These are phyloP conservation scores for Megathymus violae DNA, from an alignment of 1,140 invertebrate genomes.

Conservation along the genomic window DNA sequence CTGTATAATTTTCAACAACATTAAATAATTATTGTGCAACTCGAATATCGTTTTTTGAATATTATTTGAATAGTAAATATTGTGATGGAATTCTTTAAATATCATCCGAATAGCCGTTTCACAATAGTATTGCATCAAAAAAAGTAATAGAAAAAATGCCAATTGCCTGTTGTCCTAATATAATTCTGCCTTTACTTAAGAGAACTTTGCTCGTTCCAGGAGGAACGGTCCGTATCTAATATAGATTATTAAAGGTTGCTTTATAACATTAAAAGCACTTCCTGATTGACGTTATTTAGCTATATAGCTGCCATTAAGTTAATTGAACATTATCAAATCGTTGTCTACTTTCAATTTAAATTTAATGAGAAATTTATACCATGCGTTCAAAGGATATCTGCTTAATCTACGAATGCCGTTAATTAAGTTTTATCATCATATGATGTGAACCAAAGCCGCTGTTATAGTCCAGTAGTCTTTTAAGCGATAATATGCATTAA, in stretches of 20 bases:
- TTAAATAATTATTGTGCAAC: too few species aligned
- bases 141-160: too few species aligned
- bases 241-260: conserved; percentile 7
- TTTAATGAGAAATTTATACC: conserved; percentile 33
- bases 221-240: background rate
- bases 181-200: background rate
- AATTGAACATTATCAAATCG: conserved; percentile 34
- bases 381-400: conserved; percentile 16
- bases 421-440: conserved; percentile 26
- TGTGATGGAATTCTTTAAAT: too few species aligned
- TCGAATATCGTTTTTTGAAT: too few species aligned
- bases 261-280: conserved; percentile 10
- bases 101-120: too few species aligned
- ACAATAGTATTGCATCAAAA: too few species aligned
- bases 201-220: background rate
- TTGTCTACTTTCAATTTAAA: conserved; percentile 24
- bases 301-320: conserved; percentile 19
- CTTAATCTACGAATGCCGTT: conserved; percentile 28
- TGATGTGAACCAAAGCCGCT: background rate
- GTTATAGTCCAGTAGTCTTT: background rate
- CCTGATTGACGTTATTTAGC: conserved; percentile 25
- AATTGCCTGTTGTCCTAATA: background rate
- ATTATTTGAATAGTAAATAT: too few species aligned
- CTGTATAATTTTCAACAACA: too few species aligned
- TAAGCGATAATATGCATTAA: background rate